Percentiles rank a stretch among this genome's conserved stretches.
These are phyloP conservation scores for Spisula solida DNA, from an alignment of 2,888 invertebrate genomes.

Conservation along the genomic window DNA sequence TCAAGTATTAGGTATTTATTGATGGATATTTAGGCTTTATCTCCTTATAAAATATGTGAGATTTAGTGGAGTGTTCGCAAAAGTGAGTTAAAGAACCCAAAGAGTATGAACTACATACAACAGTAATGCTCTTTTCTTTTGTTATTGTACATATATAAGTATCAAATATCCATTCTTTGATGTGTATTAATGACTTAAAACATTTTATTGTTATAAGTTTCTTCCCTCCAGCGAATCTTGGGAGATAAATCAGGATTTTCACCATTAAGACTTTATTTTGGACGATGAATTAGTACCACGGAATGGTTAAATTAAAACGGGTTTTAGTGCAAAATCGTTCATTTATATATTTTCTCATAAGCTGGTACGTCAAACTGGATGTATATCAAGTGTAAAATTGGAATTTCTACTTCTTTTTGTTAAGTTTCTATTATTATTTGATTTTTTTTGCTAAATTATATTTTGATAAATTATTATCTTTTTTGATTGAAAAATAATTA, in stretches of 20 bases:
- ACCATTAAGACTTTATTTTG: not conserved
- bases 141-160: constrained; percentile 8
- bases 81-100: not conserved
- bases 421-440: not conserved
- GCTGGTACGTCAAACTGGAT: not conserved
- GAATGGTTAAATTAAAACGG: not conserved
- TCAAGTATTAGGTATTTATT: constrained; percentile 41
- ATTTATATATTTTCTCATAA: constrained; percentile 1
- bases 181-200: constrained; percentile 26
- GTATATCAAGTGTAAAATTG: not conserved
- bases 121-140: not conserved
- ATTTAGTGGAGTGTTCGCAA: not conserved
- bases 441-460: not conserved
- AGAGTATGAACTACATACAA: not conserved
- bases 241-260: constrained; percentile 28
- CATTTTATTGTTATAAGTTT: constrained; percentile 1
- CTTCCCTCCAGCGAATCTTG: constrained; percentile 8
- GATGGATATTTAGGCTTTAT: constrained; percentile 22
- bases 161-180: constrained; percentile 16
- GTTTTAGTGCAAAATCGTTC: not conserved
- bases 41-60: not conserved
- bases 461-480: constrained; percentile 6
- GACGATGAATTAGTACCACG: too few relatives aligned
- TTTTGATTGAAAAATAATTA: not conserved
- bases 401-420: not conserved